Base-by-base conservation (phyloP, 2,113 vertebrate genomes). In the Caranx ignobilis region DNA sequence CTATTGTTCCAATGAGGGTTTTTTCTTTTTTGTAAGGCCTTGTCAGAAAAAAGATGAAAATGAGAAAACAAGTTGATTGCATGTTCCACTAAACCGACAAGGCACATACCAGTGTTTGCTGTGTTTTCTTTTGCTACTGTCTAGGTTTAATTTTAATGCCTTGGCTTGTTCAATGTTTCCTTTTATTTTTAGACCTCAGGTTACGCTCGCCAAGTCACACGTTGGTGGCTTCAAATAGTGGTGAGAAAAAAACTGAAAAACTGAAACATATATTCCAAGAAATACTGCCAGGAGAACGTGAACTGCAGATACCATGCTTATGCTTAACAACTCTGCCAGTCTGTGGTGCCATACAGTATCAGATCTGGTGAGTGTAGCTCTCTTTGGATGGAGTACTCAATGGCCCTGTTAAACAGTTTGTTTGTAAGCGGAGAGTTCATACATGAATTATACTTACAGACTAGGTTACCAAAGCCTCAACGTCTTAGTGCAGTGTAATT, bases 1-100 rank as follows among this genome's bases (percentile, higher is more conserved):
- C 78, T 81, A 80, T 91, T 90, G 87, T 90, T 92, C 55, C 5
- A 64, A 79, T 2, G 31, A 86, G 79, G 65, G 62, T 4, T 41
- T 13, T 89, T 90, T 86, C 88, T 82, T 88, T 89, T 90, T 89
- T 86, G 77, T 68, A 79, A 67, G 69, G 37, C 80, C 63, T 52
- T 85, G 75, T 82, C 71, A 72, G 34, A 55, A 41, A 66, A 82
- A 45, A 61, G 48, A 87, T 85, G 75, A 84, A 79, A 77, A 69
- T 65, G 82, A 82, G 41, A 69, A 85, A 88, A 84, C 52, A 77
- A 89, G 66, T 77, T 89, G 86, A 90, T 91, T 90, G 86, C 60
- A 83, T 68, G 79, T 90, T 90, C 83, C 67, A 62, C 77, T 85
- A 90, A 92, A 88, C 77, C 78, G 75, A 61, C 65, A 79, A 43